phyloP scores from a whole-genome alignment of 1,140 invertebrate genomes.

The Bicyclus anynana region DNA sequence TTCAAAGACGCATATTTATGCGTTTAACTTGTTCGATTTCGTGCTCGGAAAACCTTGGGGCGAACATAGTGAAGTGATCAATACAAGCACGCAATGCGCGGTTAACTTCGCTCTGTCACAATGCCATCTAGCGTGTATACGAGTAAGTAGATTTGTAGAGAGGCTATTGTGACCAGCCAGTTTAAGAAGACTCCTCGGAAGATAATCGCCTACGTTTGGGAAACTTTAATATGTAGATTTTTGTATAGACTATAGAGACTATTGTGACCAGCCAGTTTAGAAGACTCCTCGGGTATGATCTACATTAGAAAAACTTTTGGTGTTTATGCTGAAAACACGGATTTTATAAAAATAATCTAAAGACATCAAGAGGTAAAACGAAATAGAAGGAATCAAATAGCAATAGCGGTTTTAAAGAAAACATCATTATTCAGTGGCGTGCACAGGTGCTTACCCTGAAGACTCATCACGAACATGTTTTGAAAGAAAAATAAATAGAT shows the following conservation, averaged over 20 bases:
- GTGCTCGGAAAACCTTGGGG: not conserved
- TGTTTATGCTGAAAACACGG: too few species aligned
- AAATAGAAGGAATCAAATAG: too few species aligned
- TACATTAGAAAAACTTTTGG: too few species aligned
- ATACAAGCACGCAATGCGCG: not conserved
- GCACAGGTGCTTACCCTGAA: too few species aligned
- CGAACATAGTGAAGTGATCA: conserved; percentile 11
- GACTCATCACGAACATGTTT: too few species aligned
- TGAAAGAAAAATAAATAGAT: too few species aligned
- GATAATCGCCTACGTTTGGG: too few species aligned
- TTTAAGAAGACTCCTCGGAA: not conserved
- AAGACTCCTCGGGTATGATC: not conserved
- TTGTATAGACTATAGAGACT: not conserved
- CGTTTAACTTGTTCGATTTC: conserved; percentile 29
- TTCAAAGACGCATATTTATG: conserved; percentile 16
- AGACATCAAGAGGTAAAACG: too few species aligned
- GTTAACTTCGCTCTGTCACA: conserved; percentile 2
- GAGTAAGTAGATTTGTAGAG: not conserved
- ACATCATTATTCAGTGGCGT: too few species aligned
- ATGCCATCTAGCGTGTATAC: not conserved
- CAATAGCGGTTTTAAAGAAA: too few species aligned
- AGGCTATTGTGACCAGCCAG: conserved; percentile 1
- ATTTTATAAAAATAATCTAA: too few species aligned
- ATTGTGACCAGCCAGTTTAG: conserved; percentile 2
- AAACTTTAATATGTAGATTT: too few species aligned